A percentile compares a stretch with the other conserved stretches of the same genome.
Evolutionary conservation across 2,113 vertebrate species (phyloP).

Genomic region (Tringa solitaria): DNA sequence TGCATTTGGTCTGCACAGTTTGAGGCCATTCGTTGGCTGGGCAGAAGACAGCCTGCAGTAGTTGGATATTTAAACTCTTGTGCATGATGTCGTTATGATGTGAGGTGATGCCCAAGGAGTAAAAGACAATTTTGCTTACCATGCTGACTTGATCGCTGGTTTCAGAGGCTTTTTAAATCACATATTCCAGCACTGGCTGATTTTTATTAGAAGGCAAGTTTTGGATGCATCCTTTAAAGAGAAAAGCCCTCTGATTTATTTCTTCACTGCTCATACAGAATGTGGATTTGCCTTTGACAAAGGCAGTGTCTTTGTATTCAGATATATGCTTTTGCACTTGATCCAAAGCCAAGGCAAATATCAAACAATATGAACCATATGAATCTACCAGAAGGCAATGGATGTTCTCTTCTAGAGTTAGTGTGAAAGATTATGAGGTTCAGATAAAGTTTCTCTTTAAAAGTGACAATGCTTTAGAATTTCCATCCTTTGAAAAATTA

Average conservation of each 20-base stretch:
- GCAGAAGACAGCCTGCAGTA: background rate
- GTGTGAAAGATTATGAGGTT: background rate
- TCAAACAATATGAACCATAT: constrained; percentile 31
- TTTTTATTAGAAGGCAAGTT: background rate
- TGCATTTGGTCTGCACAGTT: accelerated
- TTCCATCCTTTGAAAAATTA: background rate
- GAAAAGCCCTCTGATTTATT: background rate
- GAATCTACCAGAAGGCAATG: background rate
- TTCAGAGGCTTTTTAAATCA: background rate
- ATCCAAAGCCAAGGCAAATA: constrained; percentile 52
- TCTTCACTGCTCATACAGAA: background rate
- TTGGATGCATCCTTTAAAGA: background rate
- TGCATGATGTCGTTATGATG: accelerated
- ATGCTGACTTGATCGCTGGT: background rate
- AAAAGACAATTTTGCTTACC: background rate
- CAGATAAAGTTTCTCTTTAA: background rate
- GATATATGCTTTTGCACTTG: constrained; percentile 2
- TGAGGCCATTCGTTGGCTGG: background rate
- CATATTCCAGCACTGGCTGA: background rate
- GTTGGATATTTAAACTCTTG: background rate
- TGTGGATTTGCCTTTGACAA: constrained; percentile 7
- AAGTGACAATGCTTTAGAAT: background rate
- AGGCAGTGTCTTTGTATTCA: constrained; percentile 4
- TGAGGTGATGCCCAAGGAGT: background rate
- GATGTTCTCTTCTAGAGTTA: background rate